phyloP scores from a whole-genome alignment of 2,888 invertebrate species.

The Folsomia candida region DNA sequence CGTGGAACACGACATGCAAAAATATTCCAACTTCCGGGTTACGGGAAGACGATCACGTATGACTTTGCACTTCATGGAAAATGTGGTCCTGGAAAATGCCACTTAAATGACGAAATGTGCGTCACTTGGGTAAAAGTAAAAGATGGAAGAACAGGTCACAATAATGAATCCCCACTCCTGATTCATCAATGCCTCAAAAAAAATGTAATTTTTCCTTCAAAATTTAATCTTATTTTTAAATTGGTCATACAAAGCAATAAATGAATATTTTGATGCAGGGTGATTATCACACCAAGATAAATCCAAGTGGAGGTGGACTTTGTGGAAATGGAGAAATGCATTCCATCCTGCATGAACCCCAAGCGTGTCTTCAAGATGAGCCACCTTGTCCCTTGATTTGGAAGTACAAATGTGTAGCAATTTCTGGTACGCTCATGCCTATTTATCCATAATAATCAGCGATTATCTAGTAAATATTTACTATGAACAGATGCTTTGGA shows the following conservation, averaged over 20 bases:
- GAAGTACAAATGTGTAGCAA: conserved; percentile 25
- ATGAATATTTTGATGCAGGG: conserved; percentile 19
- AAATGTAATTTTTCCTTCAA: conserved; percentile 21
- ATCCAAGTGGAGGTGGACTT: conserved; percentile 23
- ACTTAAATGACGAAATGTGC: conserved; percentile 20
- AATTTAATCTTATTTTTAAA: not conserved
- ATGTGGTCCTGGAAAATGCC: conserved; percentile 32
- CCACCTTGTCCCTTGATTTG: conserved; percentile 22
- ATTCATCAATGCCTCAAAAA: conserved; percentile 33
- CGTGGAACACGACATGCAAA: not conserved
- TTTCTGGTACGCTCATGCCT: conserved; percentile 10
- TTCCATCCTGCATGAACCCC: conserved; percentile 15
- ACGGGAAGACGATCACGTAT: not conserved
- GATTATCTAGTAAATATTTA: conserved; percentile 2
- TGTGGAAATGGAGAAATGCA: conserved; percentile 29
- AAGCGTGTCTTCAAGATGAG: conserved; percentile 14
- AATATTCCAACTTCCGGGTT: not conserved
- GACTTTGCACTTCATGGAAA: not conserved
- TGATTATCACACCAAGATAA: conserved; percentile 27
- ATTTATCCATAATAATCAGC: too few relatives aligned
- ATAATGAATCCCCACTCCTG: conserved; percentile 23
- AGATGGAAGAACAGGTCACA: not conserved
- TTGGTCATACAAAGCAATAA: not conserved
- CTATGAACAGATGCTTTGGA: not conserved
- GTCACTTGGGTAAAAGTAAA: conserved; percentile 30